phyloP scores from a whole-genome alignment of 2,888 invertebrate species.

The Latrodectus elegans region DNA sequence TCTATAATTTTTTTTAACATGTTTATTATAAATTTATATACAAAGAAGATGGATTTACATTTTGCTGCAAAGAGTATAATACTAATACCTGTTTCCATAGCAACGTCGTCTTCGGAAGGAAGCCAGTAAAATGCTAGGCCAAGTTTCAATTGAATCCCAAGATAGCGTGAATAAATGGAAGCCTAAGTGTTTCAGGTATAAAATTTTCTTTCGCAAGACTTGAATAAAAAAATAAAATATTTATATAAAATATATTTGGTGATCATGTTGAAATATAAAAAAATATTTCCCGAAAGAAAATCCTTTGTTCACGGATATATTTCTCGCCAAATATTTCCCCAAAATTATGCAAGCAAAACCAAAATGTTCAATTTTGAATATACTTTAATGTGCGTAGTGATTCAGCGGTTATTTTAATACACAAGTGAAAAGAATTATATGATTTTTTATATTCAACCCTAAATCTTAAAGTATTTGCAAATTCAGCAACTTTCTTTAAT shows the following conservation, averaged over 20 bases:
- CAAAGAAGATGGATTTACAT: background rate
- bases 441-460: no score
- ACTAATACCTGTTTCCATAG: slow-evolving; percentile 41
- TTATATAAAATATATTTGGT: background rate
- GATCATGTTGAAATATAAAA: background rate
- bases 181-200: slow-evolving; percentile 48
- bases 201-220: background rate
- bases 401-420: no score
- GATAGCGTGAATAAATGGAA: slow-evolving; percentile 48
- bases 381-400: no score
- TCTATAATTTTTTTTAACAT: background rate
- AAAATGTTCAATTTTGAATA: no score
- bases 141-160: slow-evolving; percentile 60
- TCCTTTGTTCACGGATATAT: no score
- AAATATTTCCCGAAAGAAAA: background rate
- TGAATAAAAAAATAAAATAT: background rate
- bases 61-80: background rate
- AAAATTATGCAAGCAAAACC: no score
- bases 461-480: no score
- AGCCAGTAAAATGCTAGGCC: slow-evolving; percentile 57
- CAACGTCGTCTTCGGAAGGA: slow-evolving; percentile 56
- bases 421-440: no score
- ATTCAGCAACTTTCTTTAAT: no score
- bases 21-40: background rate
- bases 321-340: no score